A percentile compares a stretch with the other conserved stretches of the same genome.
phyloP scores from a whole-genome alignment of 1,140 invertebrate genomes.

The Pseudomyrmex pallidus region DNA sequence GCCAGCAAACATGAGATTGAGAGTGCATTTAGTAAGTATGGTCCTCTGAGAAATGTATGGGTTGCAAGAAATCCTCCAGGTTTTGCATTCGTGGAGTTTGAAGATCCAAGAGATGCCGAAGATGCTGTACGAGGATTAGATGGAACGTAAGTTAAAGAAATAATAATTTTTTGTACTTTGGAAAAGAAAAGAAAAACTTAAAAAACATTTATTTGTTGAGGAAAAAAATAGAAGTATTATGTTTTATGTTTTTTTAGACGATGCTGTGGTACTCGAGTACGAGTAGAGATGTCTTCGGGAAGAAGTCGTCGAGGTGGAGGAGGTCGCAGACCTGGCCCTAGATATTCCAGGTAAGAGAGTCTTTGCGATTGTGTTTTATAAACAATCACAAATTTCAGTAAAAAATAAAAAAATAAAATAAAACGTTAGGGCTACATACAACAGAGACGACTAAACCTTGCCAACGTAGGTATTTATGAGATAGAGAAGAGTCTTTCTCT shows the following conservation, averaged over 20 bases:
- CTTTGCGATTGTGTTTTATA: not conserved
- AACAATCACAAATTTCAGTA: conserved; percentile 68
- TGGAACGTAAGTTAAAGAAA: conserved; percentile 91
- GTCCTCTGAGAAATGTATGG: conserved; percentile 98
- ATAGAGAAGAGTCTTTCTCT: conserved; percentile 42
- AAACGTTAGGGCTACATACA: conserved; percentile 68
- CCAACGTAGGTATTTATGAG: conserved; percentile 79
- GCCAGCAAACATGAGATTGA: conserved; percentile 97
- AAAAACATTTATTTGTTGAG: conserved; percentile 27
- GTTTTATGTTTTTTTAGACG: conserved; percentile 85
- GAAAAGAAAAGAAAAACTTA: not conserved
- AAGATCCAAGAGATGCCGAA: conserved; percentile 98
- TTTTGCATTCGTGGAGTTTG: conserved; percentile 99
- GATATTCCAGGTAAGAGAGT: conserved; percentile 85
- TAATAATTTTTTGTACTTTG: not conserved
- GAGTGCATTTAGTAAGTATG: conserved; percentile 97
- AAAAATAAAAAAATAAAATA: conserved; percentile 43
- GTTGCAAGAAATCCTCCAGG: conserved; percentile 97
- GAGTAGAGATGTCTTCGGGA: conserved; percentile 95
- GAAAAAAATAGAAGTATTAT: not conserved
- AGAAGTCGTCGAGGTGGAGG: conserved; percentile 90
- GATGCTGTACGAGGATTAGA: conserved; percentile 98
- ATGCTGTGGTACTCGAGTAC: conserved; percentile 93
- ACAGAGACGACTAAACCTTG: conserved; percentile 69
- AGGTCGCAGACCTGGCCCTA: conserved; percentile 84